Evolutionary conservation across 2,888 invertebrate genomes (phyloP), one percentile per base, ranked within the genome.

Genomic region (Lydus trimaculatus): DNA sequence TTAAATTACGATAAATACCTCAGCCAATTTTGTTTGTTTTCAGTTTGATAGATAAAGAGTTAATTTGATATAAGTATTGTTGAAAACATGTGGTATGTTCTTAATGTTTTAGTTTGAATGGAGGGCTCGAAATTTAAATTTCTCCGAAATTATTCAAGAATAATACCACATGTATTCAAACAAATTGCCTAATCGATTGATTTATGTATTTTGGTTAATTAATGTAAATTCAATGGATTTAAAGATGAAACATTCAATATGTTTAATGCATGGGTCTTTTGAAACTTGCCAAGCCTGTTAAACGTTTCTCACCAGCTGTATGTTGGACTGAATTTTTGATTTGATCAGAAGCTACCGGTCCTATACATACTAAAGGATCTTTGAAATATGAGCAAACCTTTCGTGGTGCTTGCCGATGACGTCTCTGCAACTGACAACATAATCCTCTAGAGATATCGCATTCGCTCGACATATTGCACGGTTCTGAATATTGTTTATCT

Each of bases 341-440:
- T 83, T 93, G 93, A 79, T 94, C 94, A 1, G 91, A 90, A 8
- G 94, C 94, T 0, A 95, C 94, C 0, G 93, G 93, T 0, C 94
- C 95, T 80, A 96, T 93, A 88, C 96, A 96, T 23, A 94, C 92
- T 61, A 95, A 87, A 0, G 95, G 93, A 80, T 95, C 95, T 82
- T 94, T 94, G 90, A 95, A 96, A 85, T 95, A 96, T n/a, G 94
- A 93, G 86, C 96, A 96, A 75, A 92, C 94, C 90, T 94, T 94
- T 85, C 95, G 89, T 0, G 95, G 90, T 75, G 93, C 91, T 87
- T 94, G 94, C 58, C 95, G 90, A 85, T 96, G 95, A 75, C 95
- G 90, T 72, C 95, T 90, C 79, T 95, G 94, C 79, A 95, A 87
- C 85, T 95, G 94, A 86, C 96, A 96, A 87, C 96, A 96, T 65